phyloP scores from a whole-genome alignment of 1,140 invertebrate species.

The Steinernema khuongi region DNA sequence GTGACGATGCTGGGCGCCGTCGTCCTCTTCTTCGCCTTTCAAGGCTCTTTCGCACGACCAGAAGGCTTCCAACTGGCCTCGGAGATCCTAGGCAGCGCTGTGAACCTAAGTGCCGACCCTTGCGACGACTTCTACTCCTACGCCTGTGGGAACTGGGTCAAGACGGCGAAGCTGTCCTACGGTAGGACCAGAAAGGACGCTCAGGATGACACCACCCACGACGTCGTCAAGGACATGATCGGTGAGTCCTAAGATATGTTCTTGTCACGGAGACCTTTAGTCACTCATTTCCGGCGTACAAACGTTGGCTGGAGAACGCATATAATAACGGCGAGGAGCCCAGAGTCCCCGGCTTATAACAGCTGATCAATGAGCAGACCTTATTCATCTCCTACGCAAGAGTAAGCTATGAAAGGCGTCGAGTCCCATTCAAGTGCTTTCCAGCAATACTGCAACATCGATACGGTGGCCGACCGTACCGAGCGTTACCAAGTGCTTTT shows the following conservation, averaged over 20 bases:
- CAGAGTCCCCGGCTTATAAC: constrained; percentile 53
- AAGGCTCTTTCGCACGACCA: no score
- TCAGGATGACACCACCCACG: not conserved
- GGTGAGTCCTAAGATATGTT: no score
- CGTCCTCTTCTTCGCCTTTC: no score
- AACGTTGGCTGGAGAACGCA: constrained; percentile 51
- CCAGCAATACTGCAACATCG: not conserved
- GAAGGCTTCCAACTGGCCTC: not conserved
- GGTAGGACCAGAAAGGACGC: not conserved
- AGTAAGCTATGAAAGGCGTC: constrained; percentile 41
- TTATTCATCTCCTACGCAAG: constrained; percentile 60
- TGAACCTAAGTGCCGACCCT: not conserved
- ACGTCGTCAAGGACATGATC: not conserved
- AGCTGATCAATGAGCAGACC: constrained; percentile 57
- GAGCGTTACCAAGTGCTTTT: not conserved
- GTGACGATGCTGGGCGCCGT: no score
- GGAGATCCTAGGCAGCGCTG: not conserved
- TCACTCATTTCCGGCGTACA: constrained; percentile 52
- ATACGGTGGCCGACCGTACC: not conserved
- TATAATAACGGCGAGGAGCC: constrained; percentile 51
- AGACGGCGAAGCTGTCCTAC: not conserved
- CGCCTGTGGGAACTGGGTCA: not conserved
- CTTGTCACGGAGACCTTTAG: no score
- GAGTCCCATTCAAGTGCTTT: not conserved
- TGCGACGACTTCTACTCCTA: not conserved